Conservation (phyloP, 2,797 vertebrate species). For the Geotrypetes seraphini region DNA sequence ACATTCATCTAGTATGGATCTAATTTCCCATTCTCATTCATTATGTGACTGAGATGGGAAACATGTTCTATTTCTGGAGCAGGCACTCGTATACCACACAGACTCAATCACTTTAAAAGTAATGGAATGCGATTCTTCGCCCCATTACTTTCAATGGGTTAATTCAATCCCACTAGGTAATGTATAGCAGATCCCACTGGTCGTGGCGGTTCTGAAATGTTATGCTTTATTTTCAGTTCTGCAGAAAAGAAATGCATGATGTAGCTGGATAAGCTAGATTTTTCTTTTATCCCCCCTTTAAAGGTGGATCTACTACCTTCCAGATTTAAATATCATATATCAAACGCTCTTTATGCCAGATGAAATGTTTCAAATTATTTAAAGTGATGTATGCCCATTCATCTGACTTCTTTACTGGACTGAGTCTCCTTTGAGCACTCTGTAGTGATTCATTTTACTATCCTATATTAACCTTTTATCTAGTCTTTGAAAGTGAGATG, state of each 20-base stretch:
- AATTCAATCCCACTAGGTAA: conserved; percentile 5
- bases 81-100: not conserved
- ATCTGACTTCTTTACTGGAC: not conserved
- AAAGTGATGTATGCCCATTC: conserved; percentile 2
- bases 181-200: not conserved
- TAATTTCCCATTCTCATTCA: conserved; percentile 3
- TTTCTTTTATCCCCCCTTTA: conserved; percentile 12
- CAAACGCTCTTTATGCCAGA: not conserved
- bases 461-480: conserved; percentile 5
- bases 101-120: not conserved
- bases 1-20: not conserved
- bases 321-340: conserved; percentile 6
- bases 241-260: conserved; percentile 7
- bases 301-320: conserved; percentile 9
- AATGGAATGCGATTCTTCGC: conserved; percentile 4
- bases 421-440: conserved; percentile 4
- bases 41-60: not conserved
- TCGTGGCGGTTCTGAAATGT: not conserved
- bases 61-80: not conserved
- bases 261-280: not conserved
- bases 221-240: not conserved
- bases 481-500: conserved; percentile 37
- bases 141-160: conserved; percentile 15
- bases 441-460: conserved; percentile 12
- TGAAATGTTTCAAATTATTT: conserved; percentile 24